Evolutionary conservation across 2,113 vertebrate genomes (phyloP).

Genomic region (Labeo catla): DNA sequence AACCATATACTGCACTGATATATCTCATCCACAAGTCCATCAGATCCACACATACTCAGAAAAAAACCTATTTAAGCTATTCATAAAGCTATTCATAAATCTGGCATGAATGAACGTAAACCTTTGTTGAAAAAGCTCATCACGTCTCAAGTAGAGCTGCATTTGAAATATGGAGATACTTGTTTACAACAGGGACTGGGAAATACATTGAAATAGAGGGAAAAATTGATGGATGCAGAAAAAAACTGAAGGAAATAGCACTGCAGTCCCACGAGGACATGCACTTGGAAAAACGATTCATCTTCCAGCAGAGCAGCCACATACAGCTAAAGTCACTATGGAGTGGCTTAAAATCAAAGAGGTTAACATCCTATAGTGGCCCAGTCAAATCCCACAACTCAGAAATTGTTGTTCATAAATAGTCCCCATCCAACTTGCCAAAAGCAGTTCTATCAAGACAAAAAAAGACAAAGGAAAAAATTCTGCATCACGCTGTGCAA

Average conservation of each 20-base stretch:
- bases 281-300: background rate
- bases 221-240: constrained; percentile 19
- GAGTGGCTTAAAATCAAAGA: background rate
- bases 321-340: background rate
- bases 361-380: background rate
- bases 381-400: constrained; percentile 5
- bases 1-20: too few species aligned
- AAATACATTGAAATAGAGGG: constrained; percentile 1
- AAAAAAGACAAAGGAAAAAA: background rate
- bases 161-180: background rate
- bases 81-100: background rate
- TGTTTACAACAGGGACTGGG: background rate
- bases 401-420: background rate
- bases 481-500: background rate
- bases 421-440: background rate
- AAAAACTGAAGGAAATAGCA: background rate
- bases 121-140: background rate
- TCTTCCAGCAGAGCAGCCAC: background rate
- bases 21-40: background rate
- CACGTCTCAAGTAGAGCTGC: background rate
- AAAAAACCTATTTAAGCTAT: too few species aligned
- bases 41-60: background rate
- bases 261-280: background rate
- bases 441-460: background rate
- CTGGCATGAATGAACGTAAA: background rate